Evolutionary conservation across 1,140 invertebrate species (phyloP), one percentile per base, ranked within the genome.

Genomic region (Leguminivora glycinivorella): DNA sequence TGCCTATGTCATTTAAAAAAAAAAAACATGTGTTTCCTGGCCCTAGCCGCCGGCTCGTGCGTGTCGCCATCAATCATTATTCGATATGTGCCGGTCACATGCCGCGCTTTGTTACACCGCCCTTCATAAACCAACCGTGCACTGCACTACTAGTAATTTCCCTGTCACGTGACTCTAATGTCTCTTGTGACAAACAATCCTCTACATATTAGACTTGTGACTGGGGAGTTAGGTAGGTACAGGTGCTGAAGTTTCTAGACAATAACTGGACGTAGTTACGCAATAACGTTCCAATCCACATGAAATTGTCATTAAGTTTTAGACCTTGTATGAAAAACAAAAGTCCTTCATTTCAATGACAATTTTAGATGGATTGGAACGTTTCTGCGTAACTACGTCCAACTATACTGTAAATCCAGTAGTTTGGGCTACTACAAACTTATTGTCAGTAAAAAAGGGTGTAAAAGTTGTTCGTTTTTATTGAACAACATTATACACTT

Each of bases 21-120:
- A 43, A 10, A 17, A 43, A 43, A 9, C 40, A 2, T 22, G 19
- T 52, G 47, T 52, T 52, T 52, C 47, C 47, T 52, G 47, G 47
- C 19, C 47, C 29, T 10, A 12, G 47, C 22, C 25, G n/a, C 47
- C n/a, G 47, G 43, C 43, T 31, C 52, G 47, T 69, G 24, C 14
- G 68, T 26, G 67, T 26, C 56, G 14, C n/a, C 68, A 69, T 69
- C 68, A 25, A 69, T 69, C 68, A 69, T 56, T 56, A 26, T 12
- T 29, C 68, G 68, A 69, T 69, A 69, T 56, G 68, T 56, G 56
- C 56, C 68, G 43, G 68, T 69, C 68, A 56, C 43, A 56, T 26
- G 68, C 26, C 26, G 68, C 56, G 68, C 43, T 69, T 69, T 69
- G 56, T 29, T 69, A 31, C 19, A 52, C 68, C 47, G 47, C 7